These are phyloP conservation scores for Cephus runcator DNA, from an alignment of 2,888 invertebrate species.

Conservation along the genomic window DNA sequence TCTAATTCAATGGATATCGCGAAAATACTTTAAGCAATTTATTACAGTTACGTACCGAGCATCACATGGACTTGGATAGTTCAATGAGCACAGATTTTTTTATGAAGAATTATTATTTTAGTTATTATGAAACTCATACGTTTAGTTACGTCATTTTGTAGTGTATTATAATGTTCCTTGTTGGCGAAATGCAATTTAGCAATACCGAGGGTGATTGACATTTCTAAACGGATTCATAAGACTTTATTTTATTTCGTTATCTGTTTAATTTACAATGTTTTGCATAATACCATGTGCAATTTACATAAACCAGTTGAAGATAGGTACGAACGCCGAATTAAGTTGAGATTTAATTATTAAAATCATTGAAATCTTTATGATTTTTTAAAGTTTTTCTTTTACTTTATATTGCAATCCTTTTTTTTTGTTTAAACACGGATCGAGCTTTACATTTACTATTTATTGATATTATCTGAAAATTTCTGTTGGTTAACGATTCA, in stretches of 20 bases:
- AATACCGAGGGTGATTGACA: slow-evolving; percentile 2
- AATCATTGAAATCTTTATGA: not conserved
- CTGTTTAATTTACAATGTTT: not conserved
- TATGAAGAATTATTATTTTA: not conserved
- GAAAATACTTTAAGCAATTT: not conserved
- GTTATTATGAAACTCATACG: not conserved
- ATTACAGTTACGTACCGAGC: not conserved
- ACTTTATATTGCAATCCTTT: not conserved
- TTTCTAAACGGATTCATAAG: not conserved
- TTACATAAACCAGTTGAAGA: not conserved
- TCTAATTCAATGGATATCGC: not conserved
- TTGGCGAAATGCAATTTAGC: slow-evolving; percentile 10
- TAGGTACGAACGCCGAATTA: not conserved
- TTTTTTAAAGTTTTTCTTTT: not conserved
- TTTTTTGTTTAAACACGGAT: not conserved
- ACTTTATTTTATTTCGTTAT: not conserved
- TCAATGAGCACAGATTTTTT: not conserved
- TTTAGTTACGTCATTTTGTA: not conserved
- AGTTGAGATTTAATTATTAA: not conserved
- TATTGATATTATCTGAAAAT: not conserved
- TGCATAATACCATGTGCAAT: not conserved
- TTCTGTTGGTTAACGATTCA: not conserved
- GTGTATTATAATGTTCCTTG: slow-evolving; percentile 9
- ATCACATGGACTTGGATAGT: not conserved
- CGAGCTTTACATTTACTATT: not conserved